Conservation (phyloP, 2,113 vertebrate genomes). For the Mastomys coucha region DNA sequence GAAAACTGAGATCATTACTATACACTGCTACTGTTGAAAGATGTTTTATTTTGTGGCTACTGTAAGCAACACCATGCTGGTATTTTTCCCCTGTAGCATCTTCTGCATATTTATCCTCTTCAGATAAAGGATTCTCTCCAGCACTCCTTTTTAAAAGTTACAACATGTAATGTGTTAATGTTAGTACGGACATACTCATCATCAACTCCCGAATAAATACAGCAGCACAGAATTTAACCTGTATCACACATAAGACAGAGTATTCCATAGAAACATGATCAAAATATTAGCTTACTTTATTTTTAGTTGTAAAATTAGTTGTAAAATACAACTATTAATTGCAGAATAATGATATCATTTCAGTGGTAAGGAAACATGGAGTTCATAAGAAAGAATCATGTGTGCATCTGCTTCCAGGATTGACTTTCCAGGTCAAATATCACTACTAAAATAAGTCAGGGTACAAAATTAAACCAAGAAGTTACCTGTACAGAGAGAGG, state of each 20-base stretch:
- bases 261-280: constrained; percentile 81
- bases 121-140: too few relatives aligned
- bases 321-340: constrained; percentile 74
- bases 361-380: constrained; percentile 60
- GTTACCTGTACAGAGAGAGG: constrained; percentile 77
- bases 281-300: constrained; percentile 73
- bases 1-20: background rate
- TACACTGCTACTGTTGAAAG: background rate
- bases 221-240: constrained; percentile 83
- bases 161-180: constrained; percentile 69
- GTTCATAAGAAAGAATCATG: constrained; percentile 61
- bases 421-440: constrained; percentile 76
- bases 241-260: constrained; percentile 84
- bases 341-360: constrained; percentile 64
- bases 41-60: background rate
- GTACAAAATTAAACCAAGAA: constrained; percentile 86
- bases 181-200: constrained; percentile 75
- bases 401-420: constrained; percentile 75
- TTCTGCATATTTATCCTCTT: too few relatives aligned
- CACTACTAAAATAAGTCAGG: constrained; percentile 82
- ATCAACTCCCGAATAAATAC: constrained; percentile 87
- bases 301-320: constrained; percentile 68
- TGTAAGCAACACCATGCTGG: background rate
- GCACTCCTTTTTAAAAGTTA: constrained; percentile 63
- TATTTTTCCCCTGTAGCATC: too few relatives aligned